These are phyloP conservation scores for Athalia cordata DNA, from an alignment of 2,888 invertebrate genomes.

Conservation along the genomic window DNA sequence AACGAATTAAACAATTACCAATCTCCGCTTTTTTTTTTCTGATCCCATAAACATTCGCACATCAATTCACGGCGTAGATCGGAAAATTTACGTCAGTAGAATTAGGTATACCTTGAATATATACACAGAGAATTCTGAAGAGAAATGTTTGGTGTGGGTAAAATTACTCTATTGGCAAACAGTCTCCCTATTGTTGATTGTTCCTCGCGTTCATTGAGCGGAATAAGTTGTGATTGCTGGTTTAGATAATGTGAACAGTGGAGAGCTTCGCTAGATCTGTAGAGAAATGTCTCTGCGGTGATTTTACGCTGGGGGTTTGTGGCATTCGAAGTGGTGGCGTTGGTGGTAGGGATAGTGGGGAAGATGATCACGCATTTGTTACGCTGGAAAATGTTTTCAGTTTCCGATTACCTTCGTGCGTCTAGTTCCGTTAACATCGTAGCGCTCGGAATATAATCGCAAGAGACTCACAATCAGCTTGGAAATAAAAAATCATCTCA, in stretches of 20 bases:
- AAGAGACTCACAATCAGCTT: too few relatives aligned
- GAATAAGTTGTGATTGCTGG: conserved; percentile 40
- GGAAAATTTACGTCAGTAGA: neutral
- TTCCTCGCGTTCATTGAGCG: conserved; percentile 32
- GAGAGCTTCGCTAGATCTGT: conserved; percentile 1
- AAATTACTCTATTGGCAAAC: neutral
- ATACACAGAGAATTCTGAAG: neutral
- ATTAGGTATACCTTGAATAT: too few relatives aligned
- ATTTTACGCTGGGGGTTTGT: neutral
- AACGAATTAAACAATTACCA: too few relatives aligned
- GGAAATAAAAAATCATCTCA: too few relatives aligned
- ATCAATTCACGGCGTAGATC: neutral
- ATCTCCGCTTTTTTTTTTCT: too few relatives aligned
- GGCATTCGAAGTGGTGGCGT: neutral
- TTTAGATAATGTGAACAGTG: conserved; percentile 12
- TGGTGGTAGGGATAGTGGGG: neutral
- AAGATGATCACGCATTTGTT: too few relatives aligned
- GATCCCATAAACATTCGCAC: too few relatives aligned
- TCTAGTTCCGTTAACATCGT: too few relatives aligned
- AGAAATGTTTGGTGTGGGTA: conserved; percentile 6
- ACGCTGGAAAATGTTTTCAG: too few relatives aligned
- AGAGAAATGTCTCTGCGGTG: conserved; percentile 10
- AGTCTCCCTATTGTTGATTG: conserved; percentile 26
- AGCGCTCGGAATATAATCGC: too few relatives aligned
- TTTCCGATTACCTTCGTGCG: too few relatives aligned